Evolutionary conservation across 2,797 vertebrate genomes (phyloP), one percentile per base, ranked within the genome.

Genomic region (Halcyon chelicuti): DNA sequence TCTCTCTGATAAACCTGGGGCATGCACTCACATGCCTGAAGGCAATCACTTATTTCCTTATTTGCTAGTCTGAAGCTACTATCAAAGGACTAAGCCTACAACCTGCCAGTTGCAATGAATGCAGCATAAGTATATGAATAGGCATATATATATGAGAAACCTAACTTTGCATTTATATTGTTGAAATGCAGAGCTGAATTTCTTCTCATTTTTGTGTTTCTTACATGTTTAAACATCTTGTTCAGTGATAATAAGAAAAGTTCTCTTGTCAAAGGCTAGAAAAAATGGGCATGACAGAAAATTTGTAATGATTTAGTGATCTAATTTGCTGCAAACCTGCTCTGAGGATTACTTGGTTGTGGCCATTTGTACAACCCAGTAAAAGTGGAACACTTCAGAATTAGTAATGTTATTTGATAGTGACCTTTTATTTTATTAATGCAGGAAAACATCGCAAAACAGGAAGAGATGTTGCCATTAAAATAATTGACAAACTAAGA

Each of bases 371-470:
- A 65, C 55, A 78, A 42, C 25, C 46, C 47, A 52, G 46, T 66
- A 12, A 54, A 88, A 91, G 14, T 49, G 31, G 25, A 90, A 68
- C 16, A 25, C 17, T 90, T 83, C 52, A 54, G 77, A 83, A 74
- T 87, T 86, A 90, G 81, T 93, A 37, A 5, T 63, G 18, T 89
- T 92, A 93, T 92, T 76, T 96, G 60, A 94, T 84, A 88, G 73
- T 87, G 29, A 4, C 2, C 13, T 91, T 86, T 68, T 94, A 10
- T 87, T 94, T 79, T 94, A 71, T 96, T 96, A 93, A 90, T 96
- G 68, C 97, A 99, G 99, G 99, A 63, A 99, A 99, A 96, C 99
- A 99, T 98, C 98, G 99, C 81, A 99, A 99, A 98, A 99, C 99
- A 4, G 99, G 99, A 94, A 98, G 99, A 97, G 99, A 99, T 86